These are phyloP conservation scores for Nemoura dubitans DNA, from an alignment of 2,888 invertebrate species.

Conservation along the genomic window DNA sequence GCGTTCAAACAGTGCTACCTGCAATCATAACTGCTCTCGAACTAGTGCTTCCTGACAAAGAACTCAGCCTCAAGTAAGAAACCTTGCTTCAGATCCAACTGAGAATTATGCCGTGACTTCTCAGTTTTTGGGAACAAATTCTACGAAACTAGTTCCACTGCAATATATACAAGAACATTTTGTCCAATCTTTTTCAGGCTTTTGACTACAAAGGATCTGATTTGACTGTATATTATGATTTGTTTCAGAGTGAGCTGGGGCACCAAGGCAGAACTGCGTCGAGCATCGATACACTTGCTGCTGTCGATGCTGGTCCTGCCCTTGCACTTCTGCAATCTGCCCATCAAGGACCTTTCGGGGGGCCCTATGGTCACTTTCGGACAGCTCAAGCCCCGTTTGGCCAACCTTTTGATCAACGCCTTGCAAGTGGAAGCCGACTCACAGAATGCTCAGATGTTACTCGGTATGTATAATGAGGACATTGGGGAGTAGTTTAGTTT, in stretches of 20 bases:
- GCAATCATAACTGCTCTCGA: constrained; percentile 90
- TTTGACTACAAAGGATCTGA: background rate
- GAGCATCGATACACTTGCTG: constrained; percentile 91
- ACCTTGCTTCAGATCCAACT: constrained; percentile 19
- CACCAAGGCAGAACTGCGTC: constrained; percentile 81
- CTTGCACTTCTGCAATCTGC: constrained; percentile 76
- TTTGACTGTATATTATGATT: no score
- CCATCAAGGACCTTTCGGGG: constrained; percentile 58
- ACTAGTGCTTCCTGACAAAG: constrained; percentile 87
- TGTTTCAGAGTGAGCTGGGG: constrained; percentile 64
- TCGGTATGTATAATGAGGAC: constrained; percentile 63
- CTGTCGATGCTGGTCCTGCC: constrained; percentile 92
- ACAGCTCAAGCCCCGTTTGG: constrained; percentile 76
- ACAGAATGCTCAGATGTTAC: constrained; percentile 85
- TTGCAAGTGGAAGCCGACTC: constrained; percentile 86
- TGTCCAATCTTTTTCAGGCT: no score
- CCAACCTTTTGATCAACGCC: constrained; percentile 84
- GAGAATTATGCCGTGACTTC: no score
- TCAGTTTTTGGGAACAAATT: background rate
- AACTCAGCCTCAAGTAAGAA: constrained; percentile 74
- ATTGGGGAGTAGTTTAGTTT: no score
- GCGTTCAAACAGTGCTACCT: constrained; percentile 90
- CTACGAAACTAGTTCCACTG: no score
- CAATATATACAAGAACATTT: no score
- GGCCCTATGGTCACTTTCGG: constrained; percentile 67